A percentile compares a stretch with the other conserved stretches of the same genome.
Conservation (phyloP, 2,888 invertebrate species). For the Rutpela maculata region DNA sequence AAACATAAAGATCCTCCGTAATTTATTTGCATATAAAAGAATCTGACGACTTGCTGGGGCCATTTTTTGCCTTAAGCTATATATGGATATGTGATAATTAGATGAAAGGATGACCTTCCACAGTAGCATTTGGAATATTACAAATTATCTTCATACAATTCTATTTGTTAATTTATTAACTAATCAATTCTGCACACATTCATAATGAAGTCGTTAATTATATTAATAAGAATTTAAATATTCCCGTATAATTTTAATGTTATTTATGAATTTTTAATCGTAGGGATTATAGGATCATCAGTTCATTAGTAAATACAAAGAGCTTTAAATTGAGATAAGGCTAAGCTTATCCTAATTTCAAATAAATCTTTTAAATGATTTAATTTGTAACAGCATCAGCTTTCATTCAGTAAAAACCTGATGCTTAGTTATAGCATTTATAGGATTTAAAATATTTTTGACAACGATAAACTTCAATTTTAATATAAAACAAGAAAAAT, state of each 20-base stretch:
- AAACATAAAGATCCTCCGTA: no score
- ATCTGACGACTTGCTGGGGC: background rate
- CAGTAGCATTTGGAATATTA: constrained; percentile 4
- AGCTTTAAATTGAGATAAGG: background rate
- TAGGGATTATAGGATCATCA: background rate
- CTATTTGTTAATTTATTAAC: constrained; percentile 26
- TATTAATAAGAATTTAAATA: constrained; percentile 10
- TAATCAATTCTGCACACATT: constrained; percentile 12
- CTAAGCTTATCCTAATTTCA: background rate
- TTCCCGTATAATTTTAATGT: constrained; percentile 11
- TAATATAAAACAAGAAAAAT: no score
- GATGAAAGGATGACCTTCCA: constrained; percentile 23
- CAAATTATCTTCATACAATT: constrained; percentile 1
- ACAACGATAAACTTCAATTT: background rate
- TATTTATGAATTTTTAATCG: constrained; percentile 1
- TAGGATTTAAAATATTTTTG: no score
- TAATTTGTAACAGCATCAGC: background rate
- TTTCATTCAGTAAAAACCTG: background rate
- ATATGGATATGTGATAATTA: background rate
- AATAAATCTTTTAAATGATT: background rate
- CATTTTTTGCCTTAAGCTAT: background rate
- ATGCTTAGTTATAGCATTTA: background rate
- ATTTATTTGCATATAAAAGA: background rate
- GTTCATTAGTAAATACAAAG: background rate
- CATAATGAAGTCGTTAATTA: constrained; percentile 24